Evolutionary conservation across 2,888 invertebrate genomes (phyloP).

Genomic region (Melipona beecheii): DNA sequence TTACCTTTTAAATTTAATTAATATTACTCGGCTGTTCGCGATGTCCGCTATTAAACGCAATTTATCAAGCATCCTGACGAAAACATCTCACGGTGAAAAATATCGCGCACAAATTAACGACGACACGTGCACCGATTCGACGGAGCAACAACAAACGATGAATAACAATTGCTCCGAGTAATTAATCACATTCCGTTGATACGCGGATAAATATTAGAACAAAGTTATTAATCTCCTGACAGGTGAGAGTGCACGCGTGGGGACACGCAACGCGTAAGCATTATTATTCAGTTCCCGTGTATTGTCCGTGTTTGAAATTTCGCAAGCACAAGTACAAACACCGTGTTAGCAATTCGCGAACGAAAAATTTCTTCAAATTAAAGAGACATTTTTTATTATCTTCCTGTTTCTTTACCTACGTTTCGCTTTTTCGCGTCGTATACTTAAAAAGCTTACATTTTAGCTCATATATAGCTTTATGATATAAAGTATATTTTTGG

Average conservation of each 20-base stretch:
- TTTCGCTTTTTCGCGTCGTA: no score
- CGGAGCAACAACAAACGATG: background rate
- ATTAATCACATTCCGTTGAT: conserved; percentile 34
- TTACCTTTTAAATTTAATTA: background rate
- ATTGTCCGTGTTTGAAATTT: conserved; percentile 1
- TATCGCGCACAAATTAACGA: conserved; percentile 1
- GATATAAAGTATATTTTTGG: no score
- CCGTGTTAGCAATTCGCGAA: no score
- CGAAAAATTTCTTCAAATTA: no score
- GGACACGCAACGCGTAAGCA: background rate
- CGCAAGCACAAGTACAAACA: background rate
- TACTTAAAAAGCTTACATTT: no score
- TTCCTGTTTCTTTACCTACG: no score
- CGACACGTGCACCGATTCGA: background rate
- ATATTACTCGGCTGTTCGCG: background rate
- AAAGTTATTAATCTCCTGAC: conserved; percentile 32
- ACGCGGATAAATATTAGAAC: conserved; percentile 10
- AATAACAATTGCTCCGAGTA: conserved; percentile 23
- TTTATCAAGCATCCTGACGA: background rate
- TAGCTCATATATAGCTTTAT: no score
- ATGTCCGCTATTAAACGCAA: background rate
- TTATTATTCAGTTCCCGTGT: conserved; percentile 13
- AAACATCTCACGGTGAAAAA: conserved; percentile 5
- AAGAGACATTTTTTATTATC: no score
- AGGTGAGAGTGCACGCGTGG: background rate